Conservation (phyloP, 2,888 invertebrate genomes). For the Harpalus rubripes region DNA sequence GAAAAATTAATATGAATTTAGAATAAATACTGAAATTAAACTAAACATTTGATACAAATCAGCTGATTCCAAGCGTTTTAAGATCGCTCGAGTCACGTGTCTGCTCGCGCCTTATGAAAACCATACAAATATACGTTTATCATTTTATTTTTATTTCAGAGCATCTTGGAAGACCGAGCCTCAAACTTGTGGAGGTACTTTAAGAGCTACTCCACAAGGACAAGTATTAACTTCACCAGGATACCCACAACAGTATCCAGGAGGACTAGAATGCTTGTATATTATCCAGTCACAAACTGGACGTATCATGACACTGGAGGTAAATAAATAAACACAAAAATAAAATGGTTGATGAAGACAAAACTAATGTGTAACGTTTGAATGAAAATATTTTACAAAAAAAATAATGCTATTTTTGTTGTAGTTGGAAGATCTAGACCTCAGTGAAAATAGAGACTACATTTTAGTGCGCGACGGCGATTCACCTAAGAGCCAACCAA, state of each 20-base stretch:
- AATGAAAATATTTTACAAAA: slow-evolving; percentile 70
- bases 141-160: slow-evolving; percentile 73
- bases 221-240: slow-evolving; percentile 94
- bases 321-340: slow-evolving; percentile 58
- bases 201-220: slow-evolving; percentile 92
- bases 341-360: neutral
- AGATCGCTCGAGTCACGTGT: too few species aligned
- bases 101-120: neutral
- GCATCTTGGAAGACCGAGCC: slow-evolving; percentile 97
- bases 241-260: slow-evolving; percentile 95
- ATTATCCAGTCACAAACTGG: slow-evolving; percentile 94
- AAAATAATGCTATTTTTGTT: neutral
- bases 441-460: slow-evolving; percentile 90
- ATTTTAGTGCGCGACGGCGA: slow-evolving; percentile 95
- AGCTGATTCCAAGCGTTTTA: too few species aligned
- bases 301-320: slow-evolving; percentile 94
- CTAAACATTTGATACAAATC: too few species aligned
- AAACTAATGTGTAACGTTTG: slow-evolving; percentile 12
- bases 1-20: too few species aligned
- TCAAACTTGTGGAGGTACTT: slow-evolving; percentile 92
- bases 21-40: too few species aligned
- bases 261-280: slow-evolving; percentile 97
- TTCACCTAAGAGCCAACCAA: slow-evolving; percentile 89
- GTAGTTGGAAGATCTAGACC: slow-evolving; percentile 87
- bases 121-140: neutral